Base-by-base conservation (phyloP, 2,888 invertebrate genomes). In the Muschampia plurimacula region DNA sequence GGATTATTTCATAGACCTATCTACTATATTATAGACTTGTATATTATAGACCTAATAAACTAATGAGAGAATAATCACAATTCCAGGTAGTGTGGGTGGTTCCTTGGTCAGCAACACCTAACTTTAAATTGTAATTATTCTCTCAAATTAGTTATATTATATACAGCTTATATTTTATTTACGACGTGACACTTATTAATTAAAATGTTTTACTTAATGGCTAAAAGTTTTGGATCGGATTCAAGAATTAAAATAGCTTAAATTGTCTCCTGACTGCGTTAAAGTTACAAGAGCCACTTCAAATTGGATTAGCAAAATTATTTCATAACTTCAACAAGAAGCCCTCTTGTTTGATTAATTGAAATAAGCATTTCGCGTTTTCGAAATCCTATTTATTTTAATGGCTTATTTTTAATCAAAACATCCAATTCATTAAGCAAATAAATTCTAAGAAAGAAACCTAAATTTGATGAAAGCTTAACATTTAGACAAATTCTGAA, bases 351-450 rank as follows among this genome's bases (percentile, higher is more conserved):
- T 22, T 22, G 55, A 8, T 9, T 55, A 55, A 55, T 55, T 55
- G 55, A 9, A 55, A 55, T 55, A 55, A 55, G 22, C 22, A 22
- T 22, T 15, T n/a, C 9, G n/a, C 13, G 13, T 32, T 52, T 57
- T 60, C 32, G 39, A 22, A 66, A 52, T 52, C 36, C 32, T 52
- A 66, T 52, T 66, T 55, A 52, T 15, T 52, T 55, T 52, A 55
- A 55, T 55, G 10, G 55, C 22, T 55, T 8, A 55, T 55, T 9
- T 22, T 55, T 55, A 22, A 52, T 52, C 7, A 65, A 65, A 65
- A 65, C 28, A 36, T n/a, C 41, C 10, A 63, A 63, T 15, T 41
- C 62, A 39, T 63, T 63, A 41, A 15, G n/a, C 62, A 63, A 63
- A 63, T 15, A 15, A 52, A 52, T 10, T 15, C 3, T 15, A 6